Percentiles rank a stretch among this genome's conserved stretches.
Evolutionary conservation across 2,888 invertebrate species (phyloP).

Genomic region (Amiota communis): DNA sequence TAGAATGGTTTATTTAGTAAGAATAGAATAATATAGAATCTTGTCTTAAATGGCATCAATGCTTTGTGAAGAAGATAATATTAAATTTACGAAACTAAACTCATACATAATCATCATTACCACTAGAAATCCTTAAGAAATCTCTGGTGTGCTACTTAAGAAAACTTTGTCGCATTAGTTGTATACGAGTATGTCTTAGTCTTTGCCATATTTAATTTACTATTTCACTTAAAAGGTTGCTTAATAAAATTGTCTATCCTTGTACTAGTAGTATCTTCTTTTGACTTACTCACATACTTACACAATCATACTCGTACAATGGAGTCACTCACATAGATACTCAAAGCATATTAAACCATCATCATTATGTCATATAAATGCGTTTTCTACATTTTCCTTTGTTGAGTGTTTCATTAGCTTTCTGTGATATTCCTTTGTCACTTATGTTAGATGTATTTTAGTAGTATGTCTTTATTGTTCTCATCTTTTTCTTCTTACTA

Average conservation of each 20-base stretch:
- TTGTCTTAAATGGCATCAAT: too few relatives aligned
- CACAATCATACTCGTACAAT: too few relatives aligned
- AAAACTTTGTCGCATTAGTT: constrained; percentile 9
- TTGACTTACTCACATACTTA: not conserved
- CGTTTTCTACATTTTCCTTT: not conserved
- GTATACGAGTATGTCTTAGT: not conserved
- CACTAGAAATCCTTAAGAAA: not conserved
- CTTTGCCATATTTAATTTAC: constrained; percentile 9
- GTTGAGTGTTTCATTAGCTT: too few relatives aligned
- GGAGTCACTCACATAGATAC: not conserved
- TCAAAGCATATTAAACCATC: constrained; percentile 48
- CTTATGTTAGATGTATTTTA: not conserved
- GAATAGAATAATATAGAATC: too few relatives aligned
- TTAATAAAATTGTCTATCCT: constrained; percentile 12
- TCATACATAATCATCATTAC: too few relatives aligned
- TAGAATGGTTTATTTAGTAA: too few relatives aligned
- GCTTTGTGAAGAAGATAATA: too few relatives aligned
- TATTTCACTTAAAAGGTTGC: constrained; percentile 59
- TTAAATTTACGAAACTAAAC: too few relatives aligned
- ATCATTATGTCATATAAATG: not conserved
- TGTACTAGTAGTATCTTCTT: too few relatives aligned
- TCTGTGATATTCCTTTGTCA: not conserved
- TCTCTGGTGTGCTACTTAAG: not conserved
- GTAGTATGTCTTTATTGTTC: not conserved
- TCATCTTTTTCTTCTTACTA: not conserved